Evolutionary conservation across 2,797 vertebrate genomes (phyloP), one percentile per base, ranked within the genome.

Genomic region (Enteromius mattozi): DNA sequence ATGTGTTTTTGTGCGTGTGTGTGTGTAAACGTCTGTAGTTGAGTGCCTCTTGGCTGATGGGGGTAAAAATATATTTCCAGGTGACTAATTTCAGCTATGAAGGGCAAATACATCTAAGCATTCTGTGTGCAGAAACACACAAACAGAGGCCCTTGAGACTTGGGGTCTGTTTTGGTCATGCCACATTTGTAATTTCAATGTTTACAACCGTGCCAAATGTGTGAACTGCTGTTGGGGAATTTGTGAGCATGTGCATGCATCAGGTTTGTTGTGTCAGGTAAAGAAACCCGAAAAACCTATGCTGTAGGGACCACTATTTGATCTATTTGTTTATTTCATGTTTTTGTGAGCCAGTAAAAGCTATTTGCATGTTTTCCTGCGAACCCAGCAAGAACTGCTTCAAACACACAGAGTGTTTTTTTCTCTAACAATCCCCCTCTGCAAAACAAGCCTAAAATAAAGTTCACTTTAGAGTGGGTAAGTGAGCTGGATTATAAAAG

Each of bases 371-470:
- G 59, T 51, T 81, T 70, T 24, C 49, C 8, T 45, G 2, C 0
- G 4, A 47, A 42, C 24, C 42, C 12, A 61, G 21, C 54, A 66
- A 16, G 37, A 72, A 80, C 66, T 65, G 27, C 35, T 24, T 78
- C n/a, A 81, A 6, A 70, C 40, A 65, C 27, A 82, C 71, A 30
- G 7, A 30, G 30, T 45, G 49, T 66, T 61, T 40, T 66, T 61
- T 63, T 75, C 54, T 82, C 37, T 59, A 59, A 65, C 30, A 19
- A 78, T 54, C 66, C 49, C 80, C 49, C 19, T 76, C 65, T 82
- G 70, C 45, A 24, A 85, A 88, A 82, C 45, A 68, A 66, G 40
- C 69, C 85, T 66, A 85, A 87, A 86, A 90, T 87, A 89, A 87
- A 89, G 65, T 85, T 81, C 69, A 75, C 79, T 85, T 85, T 83